Evolutionary conservation across 2,888 invertebrate species (phyloP).

Genomic region (Stenodema calcarata): DNA sequence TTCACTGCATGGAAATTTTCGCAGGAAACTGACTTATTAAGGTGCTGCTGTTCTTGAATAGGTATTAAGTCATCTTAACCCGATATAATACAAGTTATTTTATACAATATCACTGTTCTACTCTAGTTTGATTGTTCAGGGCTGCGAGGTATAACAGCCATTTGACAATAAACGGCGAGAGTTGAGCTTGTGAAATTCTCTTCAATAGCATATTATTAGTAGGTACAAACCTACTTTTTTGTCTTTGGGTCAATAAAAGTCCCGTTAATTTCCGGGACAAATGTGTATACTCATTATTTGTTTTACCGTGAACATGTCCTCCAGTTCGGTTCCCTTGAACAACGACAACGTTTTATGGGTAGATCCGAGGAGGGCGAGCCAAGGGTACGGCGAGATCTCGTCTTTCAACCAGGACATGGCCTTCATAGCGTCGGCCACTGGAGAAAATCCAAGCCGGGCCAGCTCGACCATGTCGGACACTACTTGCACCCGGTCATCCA

Average conservation of each 20-base stretch:
- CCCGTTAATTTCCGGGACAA: neutral
- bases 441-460: constrained; percentile 45
- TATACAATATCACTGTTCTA: too few relatives aligned
- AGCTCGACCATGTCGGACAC: constrained; percentile 51
- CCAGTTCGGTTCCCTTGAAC: constrained; percentile 47
- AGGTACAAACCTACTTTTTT: too few relatives aligned
- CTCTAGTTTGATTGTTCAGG: too few relatives aligned
- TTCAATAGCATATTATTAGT: too few relatives aligned
- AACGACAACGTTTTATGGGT: constrained; percentile 44
- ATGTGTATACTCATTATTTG: neutral
- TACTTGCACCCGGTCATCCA: constrained; percentile 49
- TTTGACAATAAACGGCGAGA: too few relatives aligned
- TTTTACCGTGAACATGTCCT: constrained; percentile 47
- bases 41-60: too few relatives aligned
- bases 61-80: too few relatives aligned
- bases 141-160: too few relatives aligned
- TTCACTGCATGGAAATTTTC: too few relatives aligned
- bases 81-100: too few relatives aligned
- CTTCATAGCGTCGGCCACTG: constrained; percentile 46
- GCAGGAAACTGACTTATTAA: too few relatives aligned
- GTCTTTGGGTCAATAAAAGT: neutral
- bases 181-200: too few relatives aligned
- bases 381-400: constrained; percentile 49
- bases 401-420: constrained; percentile 41
- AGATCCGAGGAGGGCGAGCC: constrained; percentile 50